Percentiles rank a stretch among this genome's conserved stretches.
phyloP scores from a whole-genome alignment of 2,797 vertebrate genomes.

The Muscicapa striata region DNA sequence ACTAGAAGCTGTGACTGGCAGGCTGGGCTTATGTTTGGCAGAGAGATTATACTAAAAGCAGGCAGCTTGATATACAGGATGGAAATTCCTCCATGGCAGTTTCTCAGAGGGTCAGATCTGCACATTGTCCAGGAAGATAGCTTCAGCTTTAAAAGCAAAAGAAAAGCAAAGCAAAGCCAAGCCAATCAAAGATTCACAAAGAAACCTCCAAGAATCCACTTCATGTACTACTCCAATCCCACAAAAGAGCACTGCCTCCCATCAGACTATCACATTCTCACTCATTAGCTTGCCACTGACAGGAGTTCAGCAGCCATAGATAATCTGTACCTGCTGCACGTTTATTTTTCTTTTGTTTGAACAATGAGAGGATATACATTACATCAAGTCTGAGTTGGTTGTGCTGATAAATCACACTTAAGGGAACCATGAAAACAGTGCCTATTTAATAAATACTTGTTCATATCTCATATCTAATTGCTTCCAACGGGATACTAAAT shows the following conservation, averaged over 20 bases:
- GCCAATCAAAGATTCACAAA: not conserved
- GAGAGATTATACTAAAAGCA: not conserved
- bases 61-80: not conserved
- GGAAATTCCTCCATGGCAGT: not conserved
- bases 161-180: not conserved
- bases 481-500: slow-evolving; percentile 75
- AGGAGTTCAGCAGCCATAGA: not conserved
- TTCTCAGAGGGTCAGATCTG: not conserved
- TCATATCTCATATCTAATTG: slow-evolving; percentile 75
- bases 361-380: slow-evolving; percentile 20
- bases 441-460: slow-evolving; percentile 69
- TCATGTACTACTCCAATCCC: not conserved
- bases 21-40: not conserved
- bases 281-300: not conserved
- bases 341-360: slow-evolving; percentile 57
- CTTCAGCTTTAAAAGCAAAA: not conserved
- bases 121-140: not conserved
- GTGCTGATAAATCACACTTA: slow-evolving; percentile 61
- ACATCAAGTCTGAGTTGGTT: slow-evolving; percentile 47
- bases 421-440: slow-evolving; percentile 63
- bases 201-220: not conserved
- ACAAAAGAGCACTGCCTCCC: not conserved
- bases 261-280: not conserved
- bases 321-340: not conserved
- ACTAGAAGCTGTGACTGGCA: not conserved